Base-by-base conservation (phyloP, 2,888 invertebrate genomes). In the Loripinus fragilis region DNA sequence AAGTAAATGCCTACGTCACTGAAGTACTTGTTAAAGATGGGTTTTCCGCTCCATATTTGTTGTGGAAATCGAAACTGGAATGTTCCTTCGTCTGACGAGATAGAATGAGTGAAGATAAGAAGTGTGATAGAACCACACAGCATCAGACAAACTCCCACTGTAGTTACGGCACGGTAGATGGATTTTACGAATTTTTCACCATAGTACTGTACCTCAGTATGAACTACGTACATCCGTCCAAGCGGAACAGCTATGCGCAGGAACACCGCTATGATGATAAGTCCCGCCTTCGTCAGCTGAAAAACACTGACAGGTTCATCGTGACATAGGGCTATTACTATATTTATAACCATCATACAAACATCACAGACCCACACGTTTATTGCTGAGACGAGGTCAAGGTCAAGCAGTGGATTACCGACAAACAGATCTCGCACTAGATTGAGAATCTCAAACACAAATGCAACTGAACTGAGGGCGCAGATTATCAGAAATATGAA, bases 271-370 rank as follows among this genome's bases (percentile, higher is more conserved):
- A 84, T 10, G 0, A 87, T 79, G 7, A 88, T 70, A 10, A 90
- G 72, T 30, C 78, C 52, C 1, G 89, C 88, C 73, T 89, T 90
- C 15, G 75, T 74, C 28, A 90, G 71, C 79, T 89, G 89, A 74
- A 87, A 90, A 50, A 86, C 77, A 52, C 90, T 90, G 76, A 88
- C 82, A 12, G 89, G 87, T 35, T 89, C 89, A 71, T 87, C 88
- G 20, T 88, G 86, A 65, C 90, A 90, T 28, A 80, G n/a, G 15
- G 85, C 85, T 42, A 90, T 81, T 52, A 85, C 78, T 48, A 89
- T 70, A 71, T 85, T 89, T 38, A 89, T 76, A 0, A 79, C 73
- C 2, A 87, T 67, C 60, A 76, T 72, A 2, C 87, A 85, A 25
- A 89, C 75, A 65, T 90, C 88, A 60, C 86, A 86, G 0, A 88